Base-by-base conservation (phyloP, 2,113 vertebrate genomes). In the Heterotilapia buettikoferi region DNA sequence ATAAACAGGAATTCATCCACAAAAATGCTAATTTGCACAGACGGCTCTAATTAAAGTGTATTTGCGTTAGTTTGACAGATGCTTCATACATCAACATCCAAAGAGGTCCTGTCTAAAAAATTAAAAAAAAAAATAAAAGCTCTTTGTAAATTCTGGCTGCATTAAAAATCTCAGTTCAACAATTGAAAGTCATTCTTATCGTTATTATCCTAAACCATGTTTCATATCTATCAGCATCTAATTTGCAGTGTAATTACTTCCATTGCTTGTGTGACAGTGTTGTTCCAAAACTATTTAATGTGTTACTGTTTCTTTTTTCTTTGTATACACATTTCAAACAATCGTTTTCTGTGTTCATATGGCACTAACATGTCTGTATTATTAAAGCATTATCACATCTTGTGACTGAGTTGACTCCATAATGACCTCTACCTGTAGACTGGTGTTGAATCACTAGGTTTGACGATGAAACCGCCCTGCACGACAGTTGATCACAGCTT, bases 301-400 rank as follows among this genome's bases (percentile, higher is more conserved):
- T 29, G 40, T 45, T 0, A 63, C 6, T 0, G 59, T 26, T 29
- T 7, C 24, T 43, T 53, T 45, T 36, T 57, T 12, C n/a, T n/a
- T 45, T 29, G 18, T 45, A 13, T 43, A 31, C 38, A 50, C 71
- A 50, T 6, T 47, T 78, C 43, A 43, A 0, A 43, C 68, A 24
- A 24, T 19, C 1, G 11, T 89, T 3, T 81, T 85, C 31, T 79
- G 21, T 89, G 91, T 86, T 84, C 10, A 81, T 19, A 56, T 80
- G 87, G 56, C 80, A 88, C 83, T 84, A 80, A 89, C 52, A 43
- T 63, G 57, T 91, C 83, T 90, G 79, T 76, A 13, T 66, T 56
- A 89, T 89, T 89, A 89, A 92, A 90, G 73, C 57, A n/a, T 81
- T 83, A 19, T 50, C 43, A 50, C 43, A 78, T 80, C n/a, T 80